Conservation (phyloP, 2,797 vertebrate species). For the Enteromius viviparus region DNA sequence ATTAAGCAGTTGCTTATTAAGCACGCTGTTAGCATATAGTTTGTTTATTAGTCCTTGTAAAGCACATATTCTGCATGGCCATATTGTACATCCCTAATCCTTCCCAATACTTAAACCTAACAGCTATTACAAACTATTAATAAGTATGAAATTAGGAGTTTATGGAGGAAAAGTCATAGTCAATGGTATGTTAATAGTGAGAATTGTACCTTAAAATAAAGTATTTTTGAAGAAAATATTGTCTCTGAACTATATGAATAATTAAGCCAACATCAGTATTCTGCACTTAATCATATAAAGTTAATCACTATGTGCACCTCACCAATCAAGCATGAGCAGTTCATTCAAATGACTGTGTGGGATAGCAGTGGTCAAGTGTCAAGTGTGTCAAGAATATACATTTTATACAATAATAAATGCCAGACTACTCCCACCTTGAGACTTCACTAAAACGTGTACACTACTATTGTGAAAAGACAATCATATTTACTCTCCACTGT, state of each 20-base stretch:
- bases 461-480: neutral
- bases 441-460: neutral
- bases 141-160: neutral
- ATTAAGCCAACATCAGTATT: neutral
- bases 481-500: neutral
- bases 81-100: neutral
- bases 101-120: neutral
- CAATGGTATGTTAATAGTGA: neutral
- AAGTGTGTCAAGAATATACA: neutral
- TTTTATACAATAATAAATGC: neutral
- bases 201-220: neutral
- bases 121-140: neutral
- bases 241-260: constrained; percentile 23
- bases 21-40: neutral
- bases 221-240: neutral
- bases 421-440: neutral
- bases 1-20: neutral
- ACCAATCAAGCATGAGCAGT: neutral
- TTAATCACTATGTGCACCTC: neutral
- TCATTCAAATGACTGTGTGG: neutral
- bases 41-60: neutral
- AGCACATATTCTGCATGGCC: neutral
- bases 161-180: neutral
- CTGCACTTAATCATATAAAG: neutral
- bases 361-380: too few species aligned